Conservation (phyloP, 2,797 vertebrate genomes). For the Micromesistius poutassou region DNA sequence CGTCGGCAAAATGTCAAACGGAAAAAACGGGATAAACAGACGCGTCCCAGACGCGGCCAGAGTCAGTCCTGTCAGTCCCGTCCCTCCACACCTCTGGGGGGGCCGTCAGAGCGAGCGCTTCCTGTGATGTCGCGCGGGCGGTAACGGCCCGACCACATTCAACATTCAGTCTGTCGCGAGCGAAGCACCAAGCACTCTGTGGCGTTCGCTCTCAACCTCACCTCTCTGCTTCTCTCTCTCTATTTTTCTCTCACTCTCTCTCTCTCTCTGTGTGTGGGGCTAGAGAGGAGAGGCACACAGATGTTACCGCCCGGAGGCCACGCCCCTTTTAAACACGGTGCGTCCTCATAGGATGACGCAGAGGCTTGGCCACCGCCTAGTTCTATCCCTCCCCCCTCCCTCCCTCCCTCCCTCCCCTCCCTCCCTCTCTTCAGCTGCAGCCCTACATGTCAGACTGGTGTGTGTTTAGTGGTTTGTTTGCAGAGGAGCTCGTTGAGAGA, state of each 20-base stretch:
- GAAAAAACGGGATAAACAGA: no score
- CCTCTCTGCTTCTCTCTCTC: conserved; percentile 54
- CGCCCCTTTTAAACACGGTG: conserved; percentile 74
- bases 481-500: not conserved
- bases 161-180: conserved; percentile 33
- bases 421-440: not conserved
- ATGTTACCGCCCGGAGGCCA: conserved; percentile 71
- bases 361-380: conserved; percentile 58
- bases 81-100: no score
- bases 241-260: conserved; percentile 51
- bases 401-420: not conserved
- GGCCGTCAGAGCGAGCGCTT: not conserved
- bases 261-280: conserved; percentile 54
- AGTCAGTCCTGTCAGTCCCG: no score
- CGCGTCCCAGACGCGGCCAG: no score
- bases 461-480: conserved; percentile 6
- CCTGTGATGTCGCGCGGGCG: not conserved
- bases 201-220: conserved; percentile 48
- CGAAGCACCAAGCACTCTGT: conserved; percentile 45
- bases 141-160: not conserved
- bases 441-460: not conserved
- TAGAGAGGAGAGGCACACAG: conserved; percentile 70
- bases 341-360: conserved; percentile 68
- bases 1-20: not conserved
- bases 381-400: conserved; percentile 22